Evolutionary conservation across 2,797 vertebrate species (phyloP), one percentile per base, ranked within the genome.

Genomic region (Selene dorsalis): DNA sequence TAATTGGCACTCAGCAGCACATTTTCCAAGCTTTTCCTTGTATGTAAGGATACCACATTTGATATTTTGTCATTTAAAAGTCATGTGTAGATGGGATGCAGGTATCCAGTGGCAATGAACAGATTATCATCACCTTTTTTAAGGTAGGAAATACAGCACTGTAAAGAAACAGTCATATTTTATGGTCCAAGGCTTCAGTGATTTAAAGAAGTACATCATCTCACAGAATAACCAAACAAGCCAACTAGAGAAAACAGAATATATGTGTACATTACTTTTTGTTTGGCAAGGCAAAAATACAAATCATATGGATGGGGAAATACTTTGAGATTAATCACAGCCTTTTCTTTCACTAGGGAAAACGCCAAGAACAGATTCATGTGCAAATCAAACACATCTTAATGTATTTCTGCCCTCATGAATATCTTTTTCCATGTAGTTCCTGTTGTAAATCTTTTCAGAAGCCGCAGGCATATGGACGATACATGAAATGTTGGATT

Each of bases 1-100:
- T 88, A 73, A 79, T 73, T 81, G 52, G 67, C 35, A 69, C 58
- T 5, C 35, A 61, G 43, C 53, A 50, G 43, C 53, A 50, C 45
- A 62, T 63, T 68, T 66, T 22, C 43, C 10, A 30, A 65, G n/a
- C 16, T 10, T 35, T 56, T 62, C 14, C 22, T 72, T 17, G 63
- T 50, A 28, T 28, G 30, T 18, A 38, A 10, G 2, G 12, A 1
- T 52, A 26, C 58, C 32, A 35, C 2, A 57, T 47, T 20, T 18
- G 11, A 20, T 20, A 24, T 61, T 20, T 32, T 56, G 11, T 10
- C 58, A n/a, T 22, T 45, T 26, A 58, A 45, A 28, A 47, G n/a
- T 39, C 28, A 22, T 45, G 18, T 14, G 64, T 47, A 32, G 38
- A 47, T 26, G 63, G 30, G 1, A n/a, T 7, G 16, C 30, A 7